Percentiles rank a stretch among this genome's conserved stretches.
Evolutionary conservation across 2,888 invertebrate genomes (phyloP).

Genomic region (Pseudococcus jackbeardsleyi): DNA sequence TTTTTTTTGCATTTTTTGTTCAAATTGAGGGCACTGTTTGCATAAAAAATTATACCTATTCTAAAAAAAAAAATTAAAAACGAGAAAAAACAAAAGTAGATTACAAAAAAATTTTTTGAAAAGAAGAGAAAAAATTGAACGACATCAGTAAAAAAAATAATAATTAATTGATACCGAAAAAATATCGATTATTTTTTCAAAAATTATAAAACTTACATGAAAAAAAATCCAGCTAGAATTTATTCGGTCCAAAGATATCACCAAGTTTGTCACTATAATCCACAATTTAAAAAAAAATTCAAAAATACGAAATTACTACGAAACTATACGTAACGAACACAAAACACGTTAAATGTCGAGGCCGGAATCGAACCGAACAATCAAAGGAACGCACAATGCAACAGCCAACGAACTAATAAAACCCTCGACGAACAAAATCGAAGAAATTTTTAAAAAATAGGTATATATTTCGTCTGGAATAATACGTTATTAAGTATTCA

Average conservation of each 20-base stretch:
- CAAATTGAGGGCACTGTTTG: not conserved
- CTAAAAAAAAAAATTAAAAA: no score
- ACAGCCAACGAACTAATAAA: slow-evolving; percentile 15
- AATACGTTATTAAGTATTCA: slow-evolving; percentile 48
- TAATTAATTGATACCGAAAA: not conserved
- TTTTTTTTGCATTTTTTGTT: not conserved
- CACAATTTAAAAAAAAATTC: slow-evolving; percentile 11
- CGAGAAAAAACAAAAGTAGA: no score
- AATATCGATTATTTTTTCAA: not conserved
- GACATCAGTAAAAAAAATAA: not conserved
- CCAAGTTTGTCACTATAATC: not conserved
- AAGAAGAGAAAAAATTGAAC: not conserved
- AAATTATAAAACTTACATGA: not conserved
- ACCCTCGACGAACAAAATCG: slow-evolving; percentile 41
- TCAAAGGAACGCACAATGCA: slow-evolving; percentile 19
- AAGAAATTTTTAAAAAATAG: slow-evolving; percentile 43
- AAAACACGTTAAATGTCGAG: slow-evolving; percentile 16
- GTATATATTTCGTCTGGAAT: slow-evolving; percentile 49
- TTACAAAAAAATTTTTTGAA: not conserved
- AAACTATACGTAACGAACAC: not conserved
- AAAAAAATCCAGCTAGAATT: not conserved
- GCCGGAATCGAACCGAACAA: slow-evolving; percentile 17
- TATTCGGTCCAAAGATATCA: not conserved
- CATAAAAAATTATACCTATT: not conserved
- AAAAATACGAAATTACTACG: not conserved